These are phyloP conservation scores for Drosophila nikananu DNA, from an alignment of 1,140 invertebrate genomes.

Conservation along the genomic window DNA sequence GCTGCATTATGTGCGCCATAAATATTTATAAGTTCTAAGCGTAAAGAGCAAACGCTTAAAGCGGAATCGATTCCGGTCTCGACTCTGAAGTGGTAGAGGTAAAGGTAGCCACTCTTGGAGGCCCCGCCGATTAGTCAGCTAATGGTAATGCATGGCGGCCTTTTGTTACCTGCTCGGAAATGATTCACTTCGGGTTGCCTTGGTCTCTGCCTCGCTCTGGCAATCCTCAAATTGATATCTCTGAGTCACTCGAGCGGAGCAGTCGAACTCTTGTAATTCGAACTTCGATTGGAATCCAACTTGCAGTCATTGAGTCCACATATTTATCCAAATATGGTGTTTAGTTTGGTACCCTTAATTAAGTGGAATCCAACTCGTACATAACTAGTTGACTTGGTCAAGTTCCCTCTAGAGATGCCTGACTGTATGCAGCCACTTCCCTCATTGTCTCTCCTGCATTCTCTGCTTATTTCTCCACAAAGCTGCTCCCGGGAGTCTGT, in stretches of 20 bases:
- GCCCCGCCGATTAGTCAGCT: constrained; percentile 62
- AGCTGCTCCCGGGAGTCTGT: constrained; percentile 50
- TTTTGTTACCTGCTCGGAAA: constrained; percentile 41
- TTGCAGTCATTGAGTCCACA: neutral
- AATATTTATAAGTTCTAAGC: constrained; percentile 82
- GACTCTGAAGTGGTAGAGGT: neutral
- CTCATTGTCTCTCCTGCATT: constrained; percentile 15
- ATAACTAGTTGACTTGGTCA: neutral
- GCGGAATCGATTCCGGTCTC: constrained; percentile 58
- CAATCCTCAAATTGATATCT: constrained; percentile 34
- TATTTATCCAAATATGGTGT: neutral
- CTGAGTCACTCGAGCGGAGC: constrained; percentile 21
- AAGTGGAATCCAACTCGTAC: neutral
- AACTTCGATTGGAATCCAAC: neutral
- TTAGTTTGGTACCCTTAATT: neutral
- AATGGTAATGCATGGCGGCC: constrained; percentile 46
- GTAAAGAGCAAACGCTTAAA: constrained; percentile 62
- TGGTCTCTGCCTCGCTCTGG: constrained; percentile 12
- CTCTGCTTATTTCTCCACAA: constrained; percentile 14
- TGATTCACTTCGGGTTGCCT: constrained; percentile 45
- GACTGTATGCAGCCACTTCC: constrained; percentile 19
- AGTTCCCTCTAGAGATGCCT: neutral
- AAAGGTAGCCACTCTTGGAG: constrained; percentile 21
- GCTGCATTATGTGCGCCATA: constrained; percentile 79
- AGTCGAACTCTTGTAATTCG: constrained; percentile 12